These are phyloP conservation scores for Chaetops frenatus DNA, from an alignment of 2,113 vertebrate genomes.

Conservation along the genomic window DNA sequence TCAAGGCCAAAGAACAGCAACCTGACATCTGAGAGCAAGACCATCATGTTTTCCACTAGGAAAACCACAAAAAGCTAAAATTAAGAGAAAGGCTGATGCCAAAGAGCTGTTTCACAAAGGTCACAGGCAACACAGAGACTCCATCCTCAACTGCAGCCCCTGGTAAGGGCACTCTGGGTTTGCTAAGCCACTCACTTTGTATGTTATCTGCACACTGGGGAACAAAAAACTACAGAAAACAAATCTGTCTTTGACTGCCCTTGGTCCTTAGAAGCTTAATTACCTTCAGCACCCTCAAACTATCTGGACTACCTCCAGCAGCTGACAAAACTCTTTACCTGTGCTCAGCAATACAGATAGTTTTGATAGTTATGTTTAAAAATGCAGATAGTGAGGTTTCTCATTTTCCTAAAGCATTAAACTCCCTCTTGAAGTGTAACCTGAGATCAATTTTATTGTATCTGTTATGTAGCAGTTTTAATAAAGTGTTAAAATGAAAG, in stretches of 20 bases:
- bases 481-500: conserved; percentile 29
- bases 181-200: neutral
- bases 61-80: neutral
- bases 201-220: neutral
- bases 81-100: neutral
- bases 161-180: neutral
- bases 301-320: neutral
- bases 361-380: neutral
- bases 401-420: neutral
- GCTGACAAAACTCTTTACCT: neutral
- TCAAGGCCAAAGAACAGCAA: neutral
- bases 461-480: neutral
- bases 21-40: neutral
- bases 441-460: conserved; percentile 17
- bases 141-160: neutral
- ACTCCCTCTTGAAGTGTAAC: conserved; percentile 13
- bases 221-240: neutral
- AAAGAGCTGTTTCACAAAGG: conserved; percentile 2
- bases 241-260: neutral
- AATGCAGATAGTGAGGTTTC: neutral
- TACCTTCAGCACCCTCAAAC: neutral
- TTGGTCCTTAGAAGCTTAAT: neutral
- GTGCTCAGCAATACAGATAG: neutral
- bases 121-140: neutral
- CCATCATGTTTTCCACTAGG: neutral